A percentile compares a stretch with the other conserved stretches of the same genome.
phyloP scores from a whole-genome alignment of 2,797 vertebrate genomes.

The Yasuhikotakia modesta region DNA sequence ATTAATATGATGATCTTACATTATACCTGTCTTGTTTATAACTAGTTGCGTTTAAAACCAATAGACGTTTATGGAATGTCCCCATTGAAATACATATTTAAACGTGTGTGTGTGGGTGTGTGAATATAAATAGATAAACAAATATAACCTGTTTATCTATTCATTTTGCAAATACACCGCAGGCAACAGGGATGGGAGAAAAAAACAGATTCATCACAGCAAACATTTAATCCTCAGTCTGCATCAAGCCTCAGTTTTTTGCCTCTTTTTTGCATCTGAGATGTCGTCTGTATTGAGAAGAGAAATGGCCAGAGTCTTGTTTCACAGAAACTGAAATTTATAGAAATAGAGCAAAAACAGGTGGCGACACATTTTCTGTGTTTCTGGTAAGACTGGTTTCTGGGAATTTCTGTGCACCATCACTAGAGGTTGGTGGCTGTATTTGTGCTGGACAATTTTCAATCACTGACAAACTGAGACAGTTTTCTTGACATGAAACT shows the following conservation, averaged over 20 bases:
- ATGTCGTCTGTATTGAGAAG: constrained; percentile 95
- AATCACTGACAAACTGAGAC: neutral
- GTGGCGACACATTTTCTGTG: constrained; percentile 91
- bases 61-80: no score
- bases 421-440: neutral
- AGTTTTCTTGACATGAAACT: no score
- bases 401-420: constrained; percentile 3
- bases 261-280: constrained; percentile 48
- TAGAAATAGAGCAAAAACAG: constrained; percentile 83
- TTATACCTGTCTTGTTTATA: no score
- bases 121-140: neutral
- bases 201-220: constrained; percentile 13
- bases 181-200: constrained; percentile 21
- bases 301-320: constrained; percentile 89
- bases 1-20: neutral
- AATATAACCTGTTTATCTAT: neutral
- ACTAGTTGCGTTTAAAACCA: no score
- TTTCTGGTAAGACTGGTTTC: constrained; percentile 85
- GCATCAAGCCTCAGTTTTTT: constrained; percentile 9
- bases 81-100: no score
- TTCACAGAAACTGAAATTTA: constrained; percentile 86
- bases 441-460: neutral
- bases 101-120: neutral
- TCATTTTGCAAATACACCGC: neutral
- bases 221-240: constrained; percentile 9